Evolutionary conservation across 2,797 vertebrate species (phyloP).

Genomic region (Alauda arvensis): DNA sequence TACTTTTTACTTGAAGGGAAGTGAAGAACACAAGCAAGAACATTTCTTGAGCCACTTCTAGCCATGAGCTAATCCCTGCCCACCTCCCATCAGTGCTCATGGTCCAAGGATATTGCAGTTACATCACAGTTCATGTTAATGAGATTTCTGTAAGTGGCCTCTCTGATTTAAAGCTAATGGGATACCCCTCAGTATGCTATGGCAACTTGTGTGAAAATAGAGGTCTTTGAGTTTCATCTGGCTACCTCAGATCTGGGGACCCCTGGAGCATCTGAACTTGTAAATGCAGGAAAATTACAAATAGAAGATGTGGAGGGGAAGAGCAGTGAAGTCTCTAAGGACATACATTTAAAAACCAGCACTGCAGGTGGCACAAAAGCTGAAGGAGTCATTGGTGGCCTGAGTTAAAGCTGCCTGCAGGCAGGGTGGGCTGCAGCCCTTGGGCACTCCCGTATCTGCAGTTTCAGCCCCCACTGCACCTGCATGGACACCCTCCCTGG

Average conservation of each 20-base stretch:
- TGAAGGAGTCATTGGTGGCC: not conserved
- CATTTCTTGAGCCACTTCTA: not conserved
- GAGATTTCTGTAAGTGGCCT: not conserved
- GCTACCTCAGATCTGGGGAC: not conserved
- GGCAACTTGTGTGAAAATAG: not conserved
- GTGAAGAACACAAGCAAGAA: not conserved
- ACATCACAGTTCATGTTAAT: not conserved
- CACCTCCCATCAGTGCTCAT: not conserved
- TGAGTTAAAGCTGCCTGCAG: not conserved
- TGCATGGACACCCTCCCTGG: not conserved
- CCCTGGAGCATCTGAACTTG: not conserved
- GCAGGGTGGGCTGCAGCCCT: not conserved
- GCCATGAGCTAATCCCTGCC: not conserved
- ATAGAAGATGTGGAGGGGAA: not conserved
- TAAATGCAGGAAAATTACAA: not conserved
- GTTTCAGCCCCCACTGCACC: not conserved
- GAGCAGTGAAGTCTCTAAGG: not conserved
- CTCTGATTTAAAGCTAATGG: not conserved
- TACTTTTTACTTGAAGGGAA: not conserved
- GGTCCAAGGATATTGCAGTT: fast-evolving
- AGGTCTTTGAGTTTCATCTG: not conserved
- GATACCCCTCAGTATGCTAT: not conserved
- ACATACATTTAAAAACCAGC: not conserved
- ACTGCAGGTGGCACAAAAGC: not conserved
- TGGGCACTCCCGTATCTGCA: not conserved